Evolutionary conservation across 2,888 invertebrate species (phyloP).

Genomic region (Dynastes tityus): DNA sequence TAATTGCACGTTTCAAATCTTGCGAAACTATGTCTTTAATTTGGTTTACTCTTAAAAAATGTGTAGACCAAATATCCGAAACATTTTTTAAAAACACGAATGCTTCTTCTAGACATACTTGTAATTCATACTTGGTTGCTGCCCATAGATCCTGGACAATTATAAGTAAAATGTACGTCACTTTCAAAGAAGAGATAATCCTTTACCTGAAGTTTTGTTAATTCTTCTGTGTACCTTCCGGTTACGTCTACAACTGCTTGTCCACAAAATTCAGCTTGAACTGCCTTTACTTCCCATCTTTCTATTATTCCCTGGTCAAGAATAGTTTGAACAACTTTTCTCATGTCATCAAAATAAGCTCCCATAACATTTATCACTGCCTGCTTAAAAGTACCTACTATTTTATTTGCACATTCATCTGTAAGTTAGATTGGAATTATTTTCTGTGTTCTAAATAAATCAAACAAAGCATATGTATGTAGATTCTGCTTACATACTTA

Average conservation of each 20-base stretch:
- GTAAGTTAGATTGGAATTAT: background rate
- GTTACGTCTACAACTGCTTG: constrained; percentile 36
- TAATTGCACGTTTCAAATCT: constrained; percentile 31
- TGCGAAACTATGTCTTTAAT: constrained; percentile 38
- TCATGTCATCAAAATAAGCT: constrained; percentile 47
- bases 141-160: constrained; percentile 35
- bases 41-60: constrained; percentile 40
- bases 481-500: constrained; percentile 4
- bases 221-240: constrained; percentile 22
- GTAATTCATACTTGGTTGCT: constrained; percentile 17
- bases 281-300: constrained; percentile 25
- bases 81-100: constrained; percentile 38
- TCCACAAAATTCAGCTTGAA: constrained; percentile 47
- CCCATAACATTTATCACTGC: constrained; percentile 41
- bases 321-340: constrained; percentile 34
- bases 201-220: constrained; percentile 20
- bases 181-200: background rate
- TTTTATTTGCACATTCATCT: constrained; percentile 42
- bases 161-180: background rate
- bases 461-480: background rate
- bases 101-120: constrained; percentile 25
- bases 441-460: background rate
- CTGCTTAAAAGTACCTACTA: constrained; percentile 38
- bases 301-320: constrained; percentile 35
- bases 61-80: constrained; percentile 42